Base-by-base conservation (phyloP, 2,888 invertebrate genomes). In the Drosophila limbata region DNA sequence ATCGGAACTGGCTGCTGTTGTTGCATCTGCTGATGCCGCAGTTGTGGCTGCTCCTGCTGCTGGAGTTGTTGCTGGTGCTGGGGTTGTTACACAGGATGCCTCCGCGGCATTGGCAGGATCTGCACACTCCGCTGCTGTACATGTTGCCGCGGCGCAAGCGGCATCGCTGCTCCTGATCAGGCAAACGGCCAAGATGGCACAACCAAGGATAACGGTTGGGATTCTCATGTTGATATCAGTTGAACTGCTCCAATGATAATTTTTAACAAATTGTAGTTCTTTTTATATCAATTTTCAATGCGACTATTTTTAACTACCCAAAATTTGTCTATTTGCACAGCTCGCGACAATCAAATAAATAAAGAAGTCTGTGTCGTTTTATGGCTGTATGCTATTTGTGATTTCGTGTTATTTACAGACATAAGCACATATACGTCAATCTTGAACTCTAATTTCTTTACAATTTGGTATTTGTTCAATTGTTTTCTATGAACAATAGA, bases 201-300 rank as follows among this genome's bases (percentile, higher is more conserved):
- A 40, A 6, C 33, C 31, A 28, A 64, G 35, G 21, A 63, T 25
- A 5, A 63, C 28, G 10, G 47, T 40, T 13, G 55, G 53, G 33
- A 63, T 55, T 55, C 28, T 48, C 63, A 64, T 64, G 8, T 39
- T 62, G 62, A n/a, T n/a, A 19, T 33, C 51, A 60, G 60, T 39
- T 40, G 48, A 57, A 39, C 25, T 25, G 13, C 17, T 57, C 3
- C 37, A 59, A 59, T 59, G 59, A 48, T 47, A 59, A 3, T 28
- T 50, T 59, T 10, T 15, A 8, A 15, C 1, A 40, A 44, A 19
- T n/a, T 17, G 4, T 1, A 13, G 33, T 6, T 8, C 25, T 13
- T 61, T 61, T 17, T 61, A 51, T 61, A 52, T 44, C 4, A 28
- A 15, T 19, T 48, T 48, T 31, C 4, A 13, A 45, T 35, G 11